These are phyloP conservation scores for Simalia tracyae DNA, from an alignment of 2,797 vertebrate genomes.

Conservation along the genomic window DNA sequence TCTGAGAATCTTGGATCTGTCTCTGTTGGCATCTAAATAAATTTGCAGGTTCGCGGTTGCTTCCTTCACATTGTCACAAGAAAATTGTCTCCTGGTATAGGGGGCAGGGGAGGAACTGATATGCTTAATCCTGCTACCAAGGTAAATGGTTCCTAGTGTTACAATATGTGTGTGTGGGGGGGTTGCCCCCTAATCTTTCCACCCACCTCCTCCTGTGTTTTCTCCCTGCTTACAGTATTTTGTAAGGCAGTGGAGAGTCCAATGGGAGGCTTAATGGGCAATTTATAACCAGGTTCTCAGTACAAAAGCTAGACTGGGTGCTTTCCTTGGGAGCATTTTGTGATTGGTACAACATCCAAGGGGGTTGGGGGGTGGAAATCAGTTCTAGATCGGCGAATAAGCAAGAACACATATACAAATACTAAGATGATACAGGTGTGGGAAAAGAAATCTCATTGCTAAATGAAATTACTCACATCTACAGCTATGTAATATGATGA, in stretches of 20 bases:
- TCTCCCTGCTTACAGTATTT: constrained; percentile 44
- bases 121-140: not conserved
- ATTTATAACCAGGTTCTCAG: constrained; percentile 44
- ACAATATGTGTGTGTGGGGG: constrained; percentile 55
- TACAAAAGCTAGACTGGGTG: not conserved
- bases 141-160: constrained; percentile 72
- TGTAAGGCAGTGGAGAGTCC: constrained; percentile 27
- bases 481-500: not conserved
- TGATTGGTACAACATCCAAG: fast-evolving
- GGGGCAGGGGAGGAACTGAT: constrained; percentile 23
- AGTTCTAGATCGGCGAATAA: not conserved
- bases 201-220: constrained; percentile 22
- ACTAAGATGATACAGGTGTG: not conserved
- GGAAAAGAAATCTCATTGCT: constrained; percentile 15
- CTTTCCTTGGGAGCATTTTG: fast-evolving
- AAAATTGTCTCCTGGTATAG: constrained; percentile 39
- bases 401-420: not conserved
- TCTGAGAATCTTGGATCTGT: not conserved
- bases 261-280: constrained; percentile 39
- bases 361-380: not conserved
- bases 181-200: constrained; percentile 50
- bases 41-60: not conserved
- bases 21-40: not conserved
- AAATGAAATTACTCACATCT: constrained; percentile 1
- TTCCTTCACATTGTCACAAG: constrained; percentile 20